Conservation (phyloP, 2,888 invertebrate genomes). For the Tineola bisselliella region DNA sequence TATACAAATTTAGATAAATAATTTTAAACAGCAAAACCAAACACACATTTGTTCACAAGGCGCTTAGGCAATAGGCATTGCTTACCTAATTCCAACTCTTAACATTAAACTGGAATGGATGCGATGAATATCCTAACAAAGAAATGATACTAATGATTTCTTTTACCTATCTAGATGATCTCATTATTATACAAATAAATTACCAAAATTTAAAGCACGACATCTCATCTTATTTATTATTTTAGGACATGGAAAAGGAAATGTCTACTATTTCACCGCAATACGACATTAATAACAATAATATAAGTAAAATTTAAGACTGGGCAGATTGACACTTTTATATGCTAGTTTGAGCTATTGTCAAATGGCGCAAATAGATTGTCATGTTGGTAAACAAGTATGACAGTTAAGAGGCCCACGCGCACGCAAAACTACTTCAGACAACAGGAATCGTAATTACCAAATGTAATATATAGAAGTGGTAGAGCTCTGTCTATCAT, state of each 20-base stretch:
- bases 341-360: neutral
- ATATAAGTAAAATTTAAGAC: neutral
- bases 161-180: too few species aligned
- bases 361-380: slow-evolving; percentile 18
- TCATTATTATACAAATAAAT: too few species aligned
- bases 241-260: slow-evolving; percentile 17
- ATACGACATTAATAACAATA: neutral
- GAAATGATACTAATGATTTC: too few species aligned
- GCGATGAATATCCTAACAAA: too few species aligned
- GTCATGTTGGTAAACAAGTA: slow-evolving; percentile 53
- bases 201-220: too few species aligned
- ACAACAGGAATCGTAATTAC: slow-evolving; percentile 10
- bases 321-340: neutral
- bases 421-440: slow-evolving; percentile 12
- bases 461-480: neutral
- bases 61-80: too few species aligned
- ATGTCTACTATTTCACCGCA: too few species aligned
- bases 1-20: neutral
- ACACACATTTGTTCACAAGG: too few species aligned
- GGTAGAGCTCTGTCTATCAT: neutral
- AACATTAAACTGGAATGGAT: too few species aligned
- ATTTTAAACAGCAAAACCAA: too few species aligned
- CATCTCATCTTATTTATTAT: too few species aligned
- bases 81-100: too few species aligned
- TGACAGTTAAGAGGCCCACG: slow-evolving; percentile 31